Conservation (phyloP, 2,113 vertebrate genomes). For the Pelodiscus sinensis region DNA sequence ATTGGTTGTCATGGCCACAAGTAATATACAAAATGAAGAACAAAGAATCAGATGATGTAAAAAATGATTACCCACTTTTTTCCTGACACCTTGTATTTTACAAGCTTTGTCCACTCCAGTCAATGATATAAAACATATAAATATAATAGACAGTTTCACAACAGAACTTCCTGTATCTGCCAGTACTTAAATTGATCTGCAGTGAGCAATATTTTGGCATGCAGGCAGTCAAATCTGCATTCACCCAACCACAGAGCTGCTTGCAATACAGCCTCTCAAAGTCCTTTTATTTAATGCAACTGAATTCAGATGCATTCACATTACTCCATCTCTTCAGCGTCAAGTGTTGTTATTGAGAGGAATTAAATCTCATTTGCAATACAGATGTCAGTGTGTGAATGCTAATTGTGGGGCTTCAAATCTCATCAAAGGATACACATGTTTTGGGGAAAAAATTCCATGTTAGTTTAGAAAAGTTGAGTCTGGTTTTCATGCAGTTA, state of each 20-base stretch:
- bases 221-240: not conserved
- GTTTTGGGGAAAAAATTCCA: not conserved
- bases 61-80: not conserved
- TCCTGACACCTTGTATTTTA: not conserved
- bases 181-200: not conserved
- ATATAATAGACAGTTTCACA: not conserved
- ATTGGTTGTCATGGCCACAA: conserved; percentile 67
- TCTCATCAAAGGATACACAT: not conserved
- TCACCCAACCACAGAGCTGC: not conserved
- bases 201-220: not conserved
- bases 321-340: not conserved
- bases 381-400: not conserved
- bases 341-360: not conserved
- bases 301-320: not conserved
- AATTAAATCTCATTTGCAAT: not conserved
- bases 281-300: not conserved
- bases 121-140: not conserved
- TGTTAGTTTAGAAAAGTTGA: not conserved
- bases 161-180: not conserved
- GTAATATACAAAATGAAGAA: not conserved
- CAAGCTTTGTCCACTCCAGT: not conserved
- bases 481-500: not conserved
- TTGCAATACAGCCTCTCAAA: fast-evolving
- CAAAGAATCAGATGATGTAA: not conserved
- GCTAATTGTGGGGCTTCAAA: not conserved